phyloP scores from a whole-genome alignment of 2,113 vertebrate species.

The Alethe diademata region DNA sequence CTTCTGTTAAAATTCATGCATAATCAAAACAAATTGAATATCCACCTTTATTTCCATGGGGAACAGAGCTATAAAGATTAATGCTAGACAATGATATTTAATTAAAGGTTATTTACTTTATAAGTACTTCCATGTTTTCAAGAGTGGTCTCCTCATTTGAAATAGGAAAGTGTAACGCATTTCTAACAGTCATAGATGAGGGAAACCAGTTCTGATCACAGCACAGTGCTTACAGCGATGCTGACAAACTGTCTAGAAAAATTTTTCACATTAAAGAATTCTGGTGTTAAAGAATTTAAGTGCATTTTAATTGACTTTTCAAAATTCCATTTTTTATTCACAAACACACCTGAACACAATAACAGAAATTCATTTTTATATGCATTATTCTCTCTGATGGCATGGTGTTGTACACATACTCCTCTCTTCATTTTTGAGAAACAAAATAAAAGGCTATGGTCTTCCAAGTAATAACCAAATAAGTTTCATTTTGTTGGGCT shows the following conservation, averaged over 20 bases:
- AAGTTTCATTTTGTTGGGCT: neutral
- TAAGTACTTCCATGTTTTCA: slow-evolving; percentile 68
- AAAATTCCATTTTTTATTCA: slow-evolving; percentile 52
- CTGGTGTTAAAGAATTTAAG: slow-evolving; percentile 54
- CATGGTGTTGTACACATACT: neutral
- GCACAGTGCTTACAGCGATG: neutral
- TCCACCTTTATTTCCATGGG: slow-evolving; percentile 75
- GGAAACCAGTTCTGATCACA: slow-evolving; percentile 55
- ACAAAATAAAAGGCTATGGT: slow-evolving; percentile 16
- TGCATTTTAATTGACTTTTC: slow-evolving; percentile 68
- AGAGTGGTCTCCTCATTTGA: slow-evolving; percentile 36
- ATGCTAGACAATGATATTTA: slow-evolving; percentile 80
- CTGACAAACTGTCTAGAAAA: slow-evolving; percentile 48
- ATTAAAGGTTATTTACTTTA: slow-evolving; percentile 81
- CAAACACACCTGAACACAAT: slow-evolving; percentile 42
- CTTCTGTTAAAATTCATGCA: slow-evolving; percentile 63
- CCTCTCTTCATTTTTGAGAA: neutral
- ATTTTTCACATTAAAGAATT: slow-evolving; percentile 60
- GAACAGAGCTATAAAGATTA: slow-evolving; percentile 74
- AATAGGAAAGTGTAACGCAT: slow-evolving; percentile 37
- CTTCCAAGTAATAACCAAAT: neutral
- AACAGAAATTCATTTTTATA: slow-evolving; percentile 49
- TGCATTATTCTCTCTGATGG: slow-evolving; percentile 66
- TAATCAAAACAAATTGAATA: slow-evolving; percentile 81
- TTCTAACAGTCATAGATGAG: slow-evolving; percentile 35